These are phyloP conservation scores for Tyto alba DNA, from an alignment of 2,113 vertebrate species.

Conservation along the genomic window DNA sequence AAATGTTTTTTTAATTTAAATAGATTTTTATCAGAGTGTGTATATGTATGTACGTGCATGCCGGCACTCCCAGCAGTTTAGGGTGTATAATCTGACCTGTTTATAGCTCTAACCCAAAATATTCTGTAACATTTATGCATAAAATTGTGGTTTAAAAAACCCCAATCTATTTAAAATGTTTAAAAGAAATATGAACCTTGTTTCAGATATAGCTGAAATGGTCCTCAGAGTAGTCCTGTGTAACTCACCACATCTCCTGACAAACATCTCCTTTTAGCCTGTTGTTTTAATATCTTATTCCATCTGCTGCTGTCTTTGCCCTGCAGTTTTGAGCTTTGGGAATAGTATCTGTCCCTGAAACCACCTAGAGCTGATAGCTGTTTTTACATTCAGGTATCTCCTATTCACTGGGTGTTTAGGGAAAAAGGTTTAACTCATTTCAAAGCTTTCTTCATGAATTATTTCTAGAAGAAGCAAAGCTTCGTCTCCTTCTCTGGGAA, in stretches of 20 bases:
- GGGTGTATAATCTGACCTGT: background rate
- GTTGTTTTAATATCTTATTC: background rate
- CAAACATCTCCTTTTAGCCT: background rate
- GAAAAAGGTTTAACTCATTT: background rate
- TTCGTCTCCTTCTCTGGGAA: background rate
- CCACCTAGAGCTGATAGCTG: background rate
- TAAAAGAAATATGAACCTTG: background rate
- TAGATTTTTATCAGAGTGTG: background rate
- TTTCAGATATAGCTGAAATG: background rate
- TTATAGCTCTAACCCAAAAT: background rate
- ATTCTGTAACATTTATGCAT: background rate
- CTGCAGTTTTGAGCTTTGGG: background rate
- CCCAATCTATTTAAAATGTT: background rate
- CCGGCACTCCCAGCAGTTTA: background rate
- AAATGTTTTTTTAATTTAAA: background rate
- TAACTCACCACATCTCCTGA: background rate
- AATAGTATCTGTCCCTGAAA: background rate
- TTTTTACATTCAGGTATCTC: background rate
- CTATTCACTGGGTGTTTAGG: background rate
- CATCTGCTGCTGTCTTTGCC: background rate
- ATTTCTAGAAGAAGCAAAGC: background rate
- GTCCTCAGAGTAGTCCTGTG: background rate
- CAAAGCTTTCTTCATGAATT: background rate
- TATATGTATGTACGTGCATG: accelerated
- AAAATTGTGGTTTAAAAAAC: background rate